Percentiles rank a stretch among this genome's conserved stretches.
Evolutionary conservation across 2,113 vertebrate genomes (phyloP).

Genomic region (Crocuta crocuta): DNA sequence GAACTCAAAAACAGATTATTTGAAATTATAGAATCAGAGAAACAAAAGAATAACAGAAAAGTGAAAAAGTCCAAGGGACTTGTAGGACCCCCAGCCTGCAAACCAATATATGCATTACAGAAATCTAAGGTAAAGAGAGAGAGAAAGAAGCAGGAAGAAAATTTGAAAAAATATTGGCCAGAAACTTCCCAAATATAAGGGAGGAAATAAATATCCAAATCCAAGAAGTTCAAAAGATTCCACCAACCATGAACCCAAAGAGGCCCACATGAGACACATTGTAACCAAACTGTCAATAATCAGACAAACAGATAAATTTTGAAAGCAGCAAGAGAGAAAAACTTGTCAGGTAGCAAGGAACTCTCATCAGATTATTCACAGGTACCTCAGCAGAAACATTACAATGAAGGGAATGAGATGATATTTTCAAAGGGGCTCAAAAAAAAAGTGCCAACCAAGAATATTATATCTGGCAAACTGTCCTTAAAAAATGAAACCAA

Average conservation of each 20-base stretch:
- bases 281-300: neutral
- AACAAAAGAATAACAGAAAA: neutral
- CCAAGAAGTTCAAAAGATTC: neutral
- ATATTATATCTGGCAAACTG: neutral
- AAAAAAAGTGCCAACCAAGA: neutral
- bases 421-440: neutral
- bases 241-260: neutral
- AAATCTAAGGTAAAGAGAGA: neutral
- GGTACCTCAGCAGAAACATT: neutral
- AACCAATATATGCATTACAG: neutral
- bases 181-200: neutral
- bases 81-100: no score
- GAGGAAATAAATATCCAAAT: neutral
- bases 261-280: neutral
- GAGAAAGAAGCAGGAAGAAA: neutral
- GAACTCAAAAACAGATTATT: neutral
- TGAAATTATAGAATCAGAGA: neutral
- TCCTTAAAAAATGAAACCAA: neutral
- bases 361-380: neutral
- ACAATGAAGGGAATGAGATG: neutral
- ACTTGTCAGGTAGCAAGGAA: neutral
- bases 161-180: neutral
- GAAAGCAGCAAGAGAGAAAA: neutral
- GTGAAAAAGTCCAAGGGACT: neutral
- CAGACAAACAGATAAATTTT: neutral